Conservation (phyloP, 2,797 vertebrate genomes). For the Loriculus beryllinus region DNA sequence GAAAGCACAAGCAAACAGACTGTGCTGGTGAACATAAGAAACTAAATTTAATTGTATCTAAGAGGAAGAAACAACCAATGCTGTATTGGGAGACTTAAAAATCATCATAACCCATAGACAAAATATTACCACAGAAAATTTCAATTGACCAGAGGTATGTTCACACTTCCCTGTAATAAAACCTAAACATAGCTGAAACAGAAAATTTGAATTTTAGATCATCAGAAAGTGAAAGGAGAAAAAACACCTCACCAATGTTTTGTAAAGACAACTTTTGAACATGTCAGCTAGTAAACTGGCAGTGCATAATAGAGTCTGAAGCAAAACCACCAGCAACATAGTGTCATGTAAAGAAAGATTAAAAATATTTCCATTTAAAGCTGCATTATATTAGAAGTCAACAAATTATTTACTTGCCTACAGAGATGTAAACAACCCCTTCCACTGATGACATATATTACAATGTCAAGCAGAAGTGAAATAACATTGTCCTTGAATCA, state of each 20-base stretch:
- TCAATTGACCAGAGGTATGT: neutral
- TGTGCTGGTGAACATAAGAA: neutral
- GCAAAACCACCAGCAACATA: neutral
- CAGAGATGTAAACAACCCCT: neutral
- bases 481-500: conserved; percentile 4
- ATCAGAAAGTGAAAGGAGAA: neutral
- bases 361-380: neutral
- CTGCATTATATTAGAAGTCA: neutral
- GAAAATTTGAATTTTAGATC: neutral
- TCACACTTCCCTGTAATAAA: neutral
- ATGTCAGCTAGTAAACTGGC: neutral
- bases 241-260: neutral
- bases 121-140: neutral
- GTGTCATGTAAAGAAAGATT: neutral
- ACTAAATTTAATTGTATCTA: neutral
- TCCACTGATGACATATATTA: neutral
- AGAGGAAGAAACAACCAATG: neutral
- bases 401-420: neutral
- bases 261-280: neutral
- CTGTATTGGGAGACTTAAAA: neutral
- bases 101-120: neutral
- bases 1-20: neutral
- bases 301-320: neutral
- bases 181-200: neutral
- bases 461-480: neutral